Percentiles rank a stretch among this genome's conserved stretches.
Conservation (phyloP, 1,140 invertebrate species). For the Achroia grisella region DNA sequence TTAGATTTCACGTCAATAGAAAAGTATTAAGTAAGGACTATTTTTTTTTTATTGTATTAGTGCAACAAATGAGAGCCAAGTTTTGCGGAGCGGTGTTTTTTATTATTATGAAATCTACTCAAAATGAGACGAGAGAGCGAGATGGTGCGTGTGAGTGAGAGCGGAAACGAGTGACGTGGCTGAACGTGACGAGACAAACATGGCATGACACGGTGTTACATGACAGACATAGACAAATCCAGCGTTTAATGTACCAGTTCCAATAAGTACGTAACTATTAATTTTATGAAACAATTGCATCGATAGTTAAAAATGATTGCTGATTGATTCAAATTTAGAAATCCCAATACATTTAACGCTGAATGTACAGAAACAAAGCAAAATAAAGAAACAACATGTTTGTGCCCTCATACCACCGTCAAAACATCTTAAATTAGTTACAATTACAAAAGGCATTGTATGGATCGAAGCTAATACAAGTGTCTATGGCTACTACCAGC, state of each 20-base stretch:
- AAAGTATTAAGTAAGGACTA: no score
- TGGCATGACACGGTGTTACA: constrained; percentile 29
- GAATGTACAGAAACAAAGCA: background rate
- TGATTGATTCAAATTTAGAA: no score
- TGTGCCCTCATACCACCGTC: background rate
- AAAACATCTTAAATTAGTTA: background rate
- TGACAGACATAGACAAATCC: constrained; percentile 15
- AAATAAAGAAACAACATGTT: background rate
- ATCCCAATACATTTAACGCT: background rate
- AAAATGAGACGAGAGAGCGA: constrained; percentile 63
- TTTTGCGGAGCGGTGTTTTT: constrained; percentile 29
- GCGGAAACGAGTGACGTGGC: constrained; percentile 67
- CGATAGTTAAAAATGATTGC: no score
- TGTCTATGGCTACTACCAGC: no score
- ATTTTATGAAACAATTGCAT: no score
- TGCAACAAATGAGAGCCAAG: no score
- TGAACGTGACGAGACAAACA: constrained; percentile 45
- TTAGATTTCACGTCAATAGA: no score
- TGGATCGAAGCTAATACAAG: no score
- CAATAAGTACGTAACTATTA: no score
- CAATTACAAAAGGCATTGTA: no score
- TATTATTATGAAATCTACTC: constrained; percentile 48
- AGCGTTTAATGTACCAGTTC: background rate
- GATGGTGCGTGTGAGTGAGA: constrained; percentile 65
- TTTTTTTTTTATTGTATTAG: no score